Base-by-base conservation (phyloP, 2,113 vertebrate species). In the Condylura cristata region DNA sequence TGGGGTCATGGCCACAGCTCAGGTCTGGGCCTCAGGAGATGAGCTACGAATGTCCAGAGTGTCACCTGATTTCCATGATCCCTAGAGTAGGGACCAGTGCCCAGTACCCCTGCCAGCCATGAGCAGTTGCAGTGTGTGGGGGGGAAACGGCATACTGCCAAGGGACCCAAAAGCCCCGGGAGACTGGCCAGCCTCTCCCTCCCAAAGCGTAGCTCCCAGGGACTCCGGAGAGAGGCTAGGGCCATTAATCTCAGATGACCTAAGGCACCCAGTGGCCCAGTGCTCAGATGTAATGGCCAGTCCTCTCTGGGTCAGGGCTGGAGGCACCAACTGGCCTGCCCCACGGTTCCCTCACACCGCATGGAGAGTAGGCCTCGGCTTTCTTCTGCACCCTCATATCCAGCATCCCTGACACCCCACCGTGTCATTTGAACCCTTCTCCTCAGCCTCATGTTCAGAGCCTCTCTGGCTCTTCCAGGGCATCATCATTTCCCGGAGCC, bases 91-190 rank as follows among this genome's bases (percentile, higher is more conserved):
- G 76, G 60, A 83, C 34, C 48, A 12, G 8, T 2, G 0, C 13
- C 37, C 0, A 39, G 6, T 13, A 13, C 8, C 26, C 20, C 58
- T 34, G 16, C 48, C 63, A 28, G 41, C n/a, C 70, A 28, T 53
- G 26, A 10, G 39, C 58, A 86, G 28, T 56, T 1, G 20, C 63
- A 16, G 63, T 16, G 32, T 32, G 32, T 4, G 28, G 16, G 91
- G 20, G 41, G 26, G 1, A 2, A 44, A 20, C 3, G 37, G 1
- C 16, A 3, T 26, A 16, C 5, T 32, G 18, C 51, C n/a, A 34
- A 75, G 44, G 53, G 16, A 6, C 17, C 24, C 32, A 24, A 63
- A 44, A 76, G 3, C 51, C 39, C 16, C 4, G n/a, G 16, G 10
- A 28, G 14, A 32, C 16, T 12, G 1, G 26, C 48, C 68, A 37